Base-by-base conservation (phyloP, 2,888 invertebrate species). In the Troides oblongomaculatus region DNA sequence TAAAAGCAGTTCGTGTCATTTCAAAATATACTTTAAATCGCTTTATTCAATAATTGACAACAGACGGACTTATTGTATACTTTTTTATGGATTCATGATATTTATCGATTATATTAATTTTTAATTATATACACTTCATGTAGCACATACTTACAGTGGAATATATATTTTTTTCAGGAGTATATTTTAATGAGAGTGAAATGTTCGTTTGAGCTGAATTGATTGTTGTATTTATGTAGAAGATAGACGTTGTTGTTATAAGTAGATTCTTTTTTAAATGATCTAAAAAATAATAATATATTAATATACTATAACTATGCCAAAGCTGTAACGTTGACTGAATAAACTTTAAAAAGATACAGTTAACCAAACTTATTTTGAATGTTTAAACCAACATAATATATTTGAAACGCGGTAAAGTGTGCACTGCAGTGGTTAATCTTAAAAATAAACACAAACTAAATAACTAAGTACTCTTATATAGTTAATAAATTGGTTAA, bases 11-110 rank as follows among this genome's bases (percentile, higher is more conserved):
- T 59, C 30, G 46, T 17, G 17, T n/a, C 18, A 6, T 25, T 59
- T 59, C 50, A 39, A 46, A 63, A 63, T 50, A 53, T 7, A 21
- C n/a, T 57, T 62, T n/a, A 62, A 23, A 70, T 66, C 62, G 62
- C 53, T 70, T 66, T 10, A 46, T 59, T 66, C 8, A 58, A n/a
- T 69, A 69, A 69, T 69, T 69, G 69, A 69, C 69, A 36, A 66
- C 62, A 50, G 66, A 70, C 66, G 65, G 69, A 66, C n/a, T 66
- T 62, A 56, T 57, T 2, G 12, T 39, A 39, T 7, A 21, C n/a
- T 57, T 21, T 21, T 21, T 1, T 8, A 39, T 39, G 7, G 39
- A 21, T 57, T 50, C 8, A 57, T 23, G n/a, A 7, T 21, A 21
- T 21, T n/a, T 57, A n/a, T 7, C 56, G 14, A 8, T 46, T 10